A percentile compares a stretch with the other conserved stretches of the same genome.
Evolutionary conservation across 92 coral and sea anemone species (phyloP).

Genomic region (Scolanthus callimorphus): DNA sequence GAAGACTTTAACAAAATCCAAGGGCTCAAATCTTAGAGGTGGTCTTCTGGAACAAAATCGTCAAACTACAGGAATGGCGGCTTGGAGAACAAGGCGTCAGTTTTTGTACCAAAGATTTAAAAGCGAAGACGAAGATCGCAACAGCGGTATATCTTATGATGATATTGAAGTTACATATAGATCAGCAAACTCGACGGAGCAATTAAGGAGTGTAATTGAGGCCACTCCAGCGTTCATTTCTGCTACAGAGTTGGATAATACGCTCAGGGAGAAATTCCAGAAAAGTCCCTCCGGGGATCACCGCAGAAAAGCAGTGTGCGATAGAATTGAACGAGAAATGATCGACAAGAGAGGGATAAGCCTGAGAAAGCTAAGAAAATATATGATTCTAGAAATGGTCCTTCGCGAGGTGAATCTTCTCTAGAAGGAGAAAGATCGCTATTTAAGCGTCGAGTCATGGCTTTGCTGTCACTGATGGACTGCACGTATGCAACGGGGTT

Average conservation of each 20-base stretch:
- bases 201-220: background rate
- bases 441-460: too few species aligned
- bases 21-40: too few species aligned
- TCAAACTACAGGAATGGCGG: too few species aligned
- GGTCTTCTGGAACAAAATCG: too few species aligned
- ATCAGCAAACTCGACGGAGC: background rate
- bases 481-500: too few species aligned
- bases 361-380: constrained; percentile 48
- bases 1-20: too few species aligned
- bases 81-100: constrained; percentile 19
- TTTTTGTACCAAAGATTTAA: constrained; percentile 7
- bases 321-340: constrained; percentile 52
- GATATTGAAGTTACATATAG: background rate
- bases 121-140: background rate
- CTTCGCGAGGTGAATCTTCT: constrained; percentile 45
- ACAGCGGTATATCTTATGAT: background rate
- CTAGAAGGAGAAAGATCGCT: too few species aligned
- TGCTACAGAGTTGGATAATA: background rate
- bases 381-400: constrained; percentile 33
- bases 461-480: too few species aligned
- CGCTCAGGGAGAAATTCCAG: constrained; percentile 5
- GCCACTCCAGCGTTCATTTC: background rate
- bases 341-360: constrained; percentile 42
- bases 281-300: constrained; percentile 6
- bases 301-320: constrained; percentile 62